Evolutionary conservation across 1,140 invertebrate species (phyloP), one percentile per base, ranked within the genome.

Genomic region (Sminthurides bifidus): DNA sequence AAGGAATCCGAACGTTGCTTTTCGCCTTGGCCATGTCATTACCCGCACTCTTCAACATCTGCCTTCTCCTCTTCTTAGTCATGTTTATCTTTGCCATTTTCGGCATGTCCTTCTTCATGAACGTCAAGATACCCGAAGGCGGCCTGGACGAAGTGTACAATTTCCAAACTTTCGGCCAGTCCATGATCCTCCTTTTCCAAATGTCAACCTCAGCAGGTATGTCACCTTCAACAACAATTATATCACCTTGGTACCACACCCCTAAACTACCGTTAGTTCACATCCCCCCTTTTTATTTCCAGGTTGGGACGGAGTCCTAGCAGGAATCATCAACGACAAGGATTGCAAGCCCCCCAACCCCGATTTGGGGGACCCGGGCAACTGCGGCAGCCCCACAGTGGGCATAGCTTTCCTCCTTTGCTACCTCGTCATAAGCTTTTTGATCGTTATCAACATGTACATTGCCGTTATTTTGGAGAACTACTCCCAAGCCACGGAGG

Each of bases 401-500:
- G 94, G 90, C 60, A 94, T 96, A 68, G 82, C 89, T 37, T 98
- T 88, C 75, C 76, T 98, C 59, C 81, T 96, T 51, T 87, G 88
- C 67, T 98, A 97, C 72, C 79, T 98, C 69, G 89, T 97, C 66
- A 95, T 98, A 70, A 93, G 87, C 70, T 98, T 96, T 75, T 80
- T 98, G 65, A 96, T 98, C 69, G 90, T 97, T 60, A 93, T 96
- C 71, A 96, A 96, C 81, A 96, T 96, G 93, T 96, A 96, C 80
- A 97, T 96, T 73, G 92, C 92, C 68, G 92, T 96, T 70, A 97
- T 98, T 73, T 81, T 98, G 72, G 93, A 98, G 74, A 98, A 97
- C 74, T 98, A 97, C 74, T 94, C 89, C 43, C 86, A 91, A 75
- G 93, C 93, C 30, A 96, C 92, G 38, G 93, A 97, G 75, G 94